Percentiles rank a stretch among this genome's conserved stretches.
These are phyloP conservation scores for Solen grandis DNA, from an alignment of 1,140 invertebrate genomes.

Conservation along the genomic window DNA sequence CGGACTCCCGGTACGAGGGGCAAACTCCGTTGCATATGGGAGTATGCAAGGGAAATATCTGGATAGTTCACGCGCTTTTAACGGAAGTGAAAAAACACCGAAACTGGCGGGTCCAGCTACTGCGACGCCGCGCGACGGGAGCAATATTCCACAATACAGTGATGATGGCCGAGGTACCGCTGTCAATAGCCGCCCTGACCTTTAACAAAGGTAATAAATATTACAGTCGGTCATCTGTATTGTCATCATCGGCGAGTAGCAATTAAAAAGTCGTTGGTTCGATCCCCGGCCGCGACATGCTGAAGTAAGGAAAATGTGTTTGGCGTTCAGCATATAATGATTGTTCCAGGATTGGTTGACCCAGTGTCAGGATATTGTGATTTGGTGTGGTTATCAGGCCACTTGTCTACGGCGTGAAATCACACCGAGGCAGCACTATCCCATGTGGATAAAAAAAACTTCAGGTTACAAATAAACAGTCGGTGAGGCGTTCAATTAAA, in stretches of 20 bases:
- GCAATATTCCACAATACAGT: constrained; percentile 64
- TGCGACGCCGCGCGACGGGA: constrained; percentile 59
- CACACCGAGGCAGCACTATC: no score
- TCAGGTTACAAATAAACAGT: no score
- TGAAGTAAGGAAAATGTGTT: neutral
- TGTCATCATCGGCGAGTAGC: no score
- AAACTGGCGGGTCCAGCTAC: constrained; percentile 37
- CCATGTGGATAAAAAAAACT: neutral
- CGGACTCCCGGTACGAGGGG: constrained; percentile 59
- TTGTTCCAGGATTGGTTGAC: neutral
- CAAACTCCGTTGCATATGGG: constrained; percentile 69
- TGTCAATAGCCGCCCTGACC: constrained; percentile 66
- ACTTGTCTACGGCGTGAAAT: no score
- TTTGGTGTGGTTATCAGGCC: no score
- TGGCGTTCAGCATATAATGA: neutral
- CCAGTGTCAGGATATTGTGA: no score
- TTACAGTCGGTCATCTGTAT: no score
- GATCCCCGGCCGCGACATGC: no score
- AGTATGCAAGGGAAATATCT: constrained; percentile 64
- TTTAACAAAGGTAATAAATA: constrained; percentile 60
- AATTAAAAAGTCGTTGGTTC: no score
- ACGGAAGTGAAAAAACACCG: no score
- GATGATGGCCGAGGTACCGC: constrained; percentile 71
- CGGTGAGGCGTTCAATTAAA: neutral
- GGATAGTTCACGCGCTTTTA: constrained; percentile 17